Conservation (phyloP, 2,888 invertebrate genomes). For the Pyrocoelia pectoralis region DNA sequence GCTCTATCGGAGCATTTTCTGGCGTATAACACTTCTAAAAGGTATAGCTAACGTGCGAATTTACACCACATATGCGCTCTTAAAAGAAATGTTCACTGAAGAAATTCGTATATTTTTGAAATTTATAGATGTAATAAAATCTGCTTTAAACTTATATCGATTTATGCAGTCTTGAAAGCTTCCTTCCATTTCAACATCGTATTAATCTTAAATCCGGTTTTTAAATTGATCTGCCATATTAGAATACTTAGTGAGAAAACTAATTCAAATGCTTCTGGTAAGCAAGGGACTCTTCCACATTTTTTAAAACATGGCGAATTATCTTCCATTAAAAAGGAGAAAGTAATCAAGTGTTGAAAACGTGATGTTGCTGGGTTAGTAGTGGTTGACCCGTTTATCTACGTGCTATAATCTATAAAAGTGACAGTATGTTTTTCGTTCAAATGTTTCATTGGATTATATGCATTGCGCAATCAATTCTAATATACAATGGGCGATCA, state of each 20-base stretch:
- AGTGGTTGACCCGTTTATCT: not conserved
- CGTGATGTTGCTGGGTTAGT: constrained; percentile 2
- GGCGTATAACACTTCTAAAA: not conserved
- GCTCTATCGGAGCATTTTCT: too few relatives aligned
- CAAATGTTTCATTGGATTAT: not conserved
- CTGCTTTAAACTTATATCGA: not conserved
- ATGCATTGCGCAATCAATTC: not conserved
- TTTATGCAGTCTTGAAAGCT: constrained; percentile 6
- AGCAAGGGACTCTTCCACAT: not conserved
- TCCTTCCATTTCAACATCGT: constrained; percentile 3
- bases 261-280: not conserved
- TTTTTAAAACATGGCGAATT: not conserved
- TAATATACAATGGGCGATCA: not conserved
- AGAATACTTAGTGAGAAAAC: not conserved
- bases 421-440: not conserved
- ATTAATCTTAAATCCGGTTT: constrained; percentile 6
- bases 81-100: not conserved
- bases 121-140: constrained; percentile 5
- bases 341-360: constrained; percentile 3
- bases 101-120: not conserved
- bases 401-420: constrained; percentile 5
- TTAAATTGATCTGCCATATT: not conserved
- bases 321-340: not conserved
- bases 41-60: not conserved
- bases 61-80: constrained; percentile 1